Evolutionary conservation across 2,888 invertebrate genomes (phyloP), one percentile per base, ranked within the genome.

Genomic region (Leucoma salicis): DNA sequence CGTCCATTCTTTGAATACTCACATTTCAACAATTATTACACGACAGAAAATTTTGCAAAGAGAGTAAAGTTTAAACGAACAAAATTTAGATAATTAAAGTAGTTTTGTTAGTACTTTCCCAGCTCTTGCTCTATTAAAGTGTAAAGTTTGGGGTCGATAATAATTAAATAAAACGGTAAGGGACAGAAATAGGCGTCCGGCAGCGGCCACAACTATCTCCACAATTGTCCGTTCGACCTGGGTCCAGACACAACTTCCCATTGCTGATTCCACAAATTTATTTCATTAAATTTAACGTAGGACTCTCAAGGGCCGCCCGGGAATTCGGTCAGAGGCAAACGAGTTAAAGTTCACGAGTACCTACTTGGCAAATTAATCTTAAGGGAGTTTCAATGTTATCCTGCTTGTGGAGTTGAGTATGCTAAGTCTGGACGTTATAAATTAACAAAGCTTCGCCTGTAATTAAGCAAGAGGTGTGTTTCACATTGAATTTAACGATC

Each of bases 281-380:
- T 86, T 87, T 85, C 81, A 85, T 85, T 87, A 82, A 87, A 86
- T 86, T 84, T 82, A 87, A 86, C 83, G 83, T 76, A 81, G 77
- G 83, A 83, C 83, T 83, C 71, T 67, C 66, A 74, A 80, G 78
- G 82, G 74, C 75, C 78, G 70, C 65, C 69, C 70, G 82, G 80
- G 85, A 84, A 84, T 87, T 84, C 69, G 84, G 86, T 77, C 79
- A 79, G 81, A 80, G 74, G 77, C 82, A 77, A 85, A 85, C 81
- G 86, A 86, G 88, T 87, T 85, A 84, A 87, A 88, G 82, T 88
- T 89, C 76, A 74, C 68, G 70, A 82, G 83, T 77, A 79, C 70
- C 64, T 77, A 71, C 82, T 79, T 74, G 69, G 74, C 79, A 88
- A 88, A 89, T 89, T 89, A 89, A 88, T 88, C 88, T 89, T 88